These are phyloP conservation scores for Gymnocephalus cernua DNA, from an alignment of 2,113 vertebrate genomes.

Conservation along the genomic window DNA sequence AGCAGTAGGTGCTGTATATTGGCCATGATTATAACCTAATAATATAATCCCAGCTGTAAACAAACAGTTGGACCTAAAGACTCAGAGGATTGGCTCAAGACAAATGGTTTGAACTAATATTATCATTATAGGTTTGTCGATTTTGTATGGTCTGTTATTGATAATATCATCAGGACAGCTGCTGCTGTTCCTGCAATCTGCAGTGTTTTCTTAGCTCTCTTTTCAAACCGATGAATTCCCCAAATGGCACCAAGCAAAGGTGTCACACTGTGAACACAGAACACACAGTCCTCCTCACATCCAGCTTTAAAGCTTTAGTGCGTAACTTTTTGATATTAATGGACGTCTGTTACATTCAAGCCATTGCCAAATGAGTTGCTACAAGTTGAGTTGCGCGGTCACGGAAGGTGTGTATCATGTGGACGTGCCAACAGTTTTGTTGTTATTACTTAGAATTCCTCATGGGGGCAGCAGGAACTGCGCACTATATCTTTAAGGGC, in stretches of 20 bases:
- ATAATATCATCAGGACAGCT: slow-evolving; percentile 18
- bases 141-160: slow-evolving; percentile 40
- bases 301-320: not conserved
- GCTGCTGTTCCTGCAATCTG: not conserved
- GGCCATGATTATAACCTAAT: not conserved
- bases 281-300: slow-evolving; percentile 6
- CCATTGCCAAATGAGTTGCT: no score
- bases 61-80: not conserved
- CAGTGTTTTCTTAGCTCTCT: not conserved
- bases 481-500: not conserved
- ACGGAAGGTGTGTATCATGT: no score
- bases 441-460: no score
- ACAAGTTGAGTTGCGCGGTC: no score
- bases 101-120: slow-evolving; percentile 32
- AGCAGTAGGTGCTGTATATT: not conserved
- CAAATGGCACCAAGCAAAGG: slow-evolving; percentile 41
- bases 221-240: slow-evolving; percentile 60
- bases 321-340: no score
- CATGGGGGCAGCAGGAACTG: no score
- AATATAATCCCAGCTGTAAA: not conserved
- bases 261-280: slow-evolving; percentile 17
- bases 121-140: slow-evolving; percentile 32
- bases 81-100: slow-evolving; percentile 12
- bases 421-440: no score
- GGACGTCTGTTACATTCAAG: no score